Evolutionary conservation across 2,888 invertebrate species (phyloP).

Genomic region (Ethmia dodecea): DNA sequence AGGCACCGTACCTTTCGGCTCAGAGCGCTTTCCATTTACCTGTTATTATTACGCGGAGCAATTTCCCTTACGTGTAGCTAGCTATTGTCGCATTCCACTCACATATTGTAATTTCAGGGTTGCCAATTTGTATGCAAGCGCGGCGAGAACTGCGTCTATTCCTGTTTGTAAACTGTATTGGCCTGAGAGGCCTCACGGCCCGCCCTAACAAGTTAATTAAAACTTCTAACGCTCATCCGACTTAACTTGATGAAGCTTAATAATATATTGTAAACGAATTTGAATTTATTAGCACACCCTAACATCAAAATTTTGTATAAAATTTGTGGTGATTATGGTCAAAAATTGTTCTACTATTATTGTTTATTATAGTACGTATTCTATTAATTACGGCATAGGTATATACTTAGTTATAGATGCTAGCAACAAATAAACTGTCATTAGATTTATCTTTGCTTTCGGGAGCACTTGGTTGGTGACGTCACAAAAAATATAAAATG

Average conservation of each 20-base stretch:
- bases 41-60: slow-evolving; percentile 7
- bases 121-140: slow-evolving; percentile 56
- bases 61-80: slow-evolving; percentile 7
- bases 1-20: background rate
- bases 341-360: background rate
- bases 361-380: no score
- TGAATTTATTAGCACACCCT: slow-evolving; percentile 27
- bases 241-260: slow-evolving; percentile 47
- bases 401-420: no score
- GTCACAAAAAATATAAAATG: no score
- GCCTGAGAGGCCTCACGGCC: slow-evolving; percentile 27
- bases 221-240: slow-evolving; percentile 59
- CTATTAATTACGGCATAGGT: no score
- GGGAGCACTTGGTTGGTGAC: no score
- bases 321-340: slow-evolving; percentile 3
- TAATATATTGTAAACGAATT: slow-evolving; percentile 47
- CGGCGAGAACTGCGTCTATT: slow-evolving; percentile 31
- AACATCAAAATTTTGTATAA: slow-evolving; percentile 7
- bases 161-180: slow-evolving; percentile 48
- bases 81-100: slow-evolving; percentile 31
- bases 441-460: no score
- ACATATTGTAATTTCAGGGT: slow-evolving; percentile 37
- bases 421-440: no score
- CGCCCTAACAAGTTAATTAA: slow-evolving; percentile 64
- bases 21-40: slow-evolving; percentile 5